Evolutionary conservation across 1,140 invertebrate genomes (phyloP), one percentile per base, ranked within the genome.

Genomic region (Pygmarrhopalites habei): DNA sequence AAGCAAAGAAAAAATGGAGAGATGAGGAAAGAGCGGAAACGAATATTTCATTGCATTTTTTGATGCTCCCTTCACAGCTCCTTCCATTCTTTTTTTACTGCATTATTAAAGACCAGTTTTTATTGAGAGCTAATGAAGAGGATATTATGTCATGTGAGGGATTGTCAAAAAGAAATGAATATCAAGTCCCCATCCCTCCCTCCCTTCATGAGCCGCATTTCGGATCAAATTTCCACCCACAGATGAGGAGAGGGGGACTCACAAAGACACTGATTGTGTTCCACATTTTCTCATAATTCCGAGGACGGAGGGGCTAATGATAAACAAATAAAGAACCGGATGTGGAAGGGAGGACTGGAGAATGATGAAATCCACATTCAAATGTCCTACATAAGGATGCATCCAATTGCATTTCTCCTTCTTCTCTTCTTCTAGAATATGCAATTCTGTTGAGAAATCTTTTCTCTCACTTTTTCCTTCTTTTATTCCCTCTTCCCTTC

Each of bases 281-380:
- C 32, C 5, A 35, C 32, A 35, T 35, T 35, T 15, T 35, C 32
- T 7, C 15, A 35, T 35, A 7, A 35, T 35, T 35, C 32, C 32
- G 32, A 35, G 32, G 32, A 35, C n/a, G 21, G 49, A 52, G 3
- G 23, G n/a, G 2, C 7, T 26, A 23, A 14, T 56, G 53, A 35
- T 56, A 35, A 41, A 53, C 35, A 4, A 32, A 59, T 59, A 59
- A 59, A 59, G 46, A 51, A 51, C 58, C 58, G 58, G 58, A 59
- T 59, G 46, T 29, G n/a, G n/a, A n/a, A n/a, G n/a, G n/a, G n/a
- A n/a, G n/a, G n/a, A n/a, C n/a, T n/a, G n/a, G n/a, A n/a, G 32
- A 47, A 44, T 59, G 44, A 19, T 46, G 28, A 47, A 49, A 59
- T 59, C 44, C 29, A 25, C 19, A 28, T 26, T 59, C 28, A 19